Evolutionary conservation across 1,140 invertebrate genomes (phyloP).

Genomic region (Coptotermes formosanus): DNA sequence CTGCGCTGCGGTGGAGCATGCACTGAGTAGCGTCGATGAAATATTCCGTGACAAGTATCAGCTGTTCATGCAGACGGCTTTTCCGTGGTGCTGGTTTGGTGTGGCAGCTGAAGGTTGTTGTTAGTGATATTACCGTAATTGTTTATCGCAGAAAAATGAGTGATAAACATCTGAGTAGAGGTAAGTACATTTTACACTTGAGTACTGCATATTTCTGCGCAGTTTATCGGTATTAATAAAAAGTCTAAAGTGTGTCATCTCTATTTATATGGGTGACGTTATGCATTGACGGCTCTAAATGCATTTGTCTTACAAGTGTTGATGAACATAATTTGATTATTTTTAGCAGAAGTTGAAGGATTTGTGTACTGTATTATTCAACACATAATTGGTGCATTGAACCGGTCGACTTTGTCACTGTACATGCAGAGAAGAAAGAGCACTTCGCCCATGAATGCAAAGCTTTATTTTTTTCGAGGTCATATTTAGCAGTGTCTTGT

Average conservation of each 20-base stretch:
- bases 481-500: too few species aligned
- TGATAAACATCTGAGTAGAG: conserved; percentile 39
- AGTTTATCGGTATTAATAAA: not conserved
- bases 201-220: not conserved
- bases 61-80: not conserved
- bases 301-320: not conserved
- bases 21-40: not conserved
- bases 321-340: too few species aligned
- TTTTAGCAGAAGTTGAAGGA: not conserved
- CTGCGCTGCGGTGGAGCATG: not conserved
- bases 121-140: not conserved
- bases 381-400: too few species aligned
- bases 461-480: too few species aligned
- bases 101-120: not conserved
- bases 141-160: conserved; percentile 36
- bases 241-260: not conserved
- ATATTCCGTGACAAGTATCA: not conserved
- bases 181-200: conserved; percentile 33
- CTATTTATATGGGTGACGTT: not conserved
- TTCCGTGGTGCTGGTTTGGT: not conserved
- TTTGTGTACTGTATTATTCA: not conserved
- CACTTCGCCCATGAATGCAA: too few species aligned
- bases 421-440: too few species aligned
- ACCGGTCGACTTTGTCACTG: too few species aligned
- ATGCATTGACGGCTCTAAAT: not conserved